A percentile compares a stretch with the other conserved stretches of the same genome.
Conservation (phyloP, 1,140 invertebrate species). For the Drosophila tsacasi region DNA sequence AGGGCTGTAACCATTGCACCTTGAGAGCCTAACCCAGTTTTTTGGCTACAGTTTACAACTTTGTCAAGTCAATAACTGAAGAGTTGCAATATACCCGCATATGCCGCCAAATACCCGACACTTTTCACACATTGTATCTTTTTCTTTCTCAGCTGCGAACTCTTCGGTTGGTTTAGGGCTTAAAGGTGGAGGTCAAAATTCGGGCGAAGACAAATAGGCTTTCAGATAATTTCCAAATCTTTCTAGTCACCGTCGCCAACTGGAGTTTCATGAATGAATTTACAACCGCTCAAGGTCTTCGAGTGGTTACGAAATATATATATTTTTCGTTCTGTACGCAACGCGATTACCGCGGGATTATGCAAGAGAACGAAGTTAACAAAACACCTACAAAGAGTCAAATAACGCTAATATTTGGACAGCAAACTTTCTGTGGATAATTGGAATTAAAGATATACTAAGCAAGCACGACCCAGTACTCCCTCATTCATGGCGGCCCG, state of each 20-base stretch:
- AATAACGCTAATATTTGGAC: slow-evolving; percentile 29
- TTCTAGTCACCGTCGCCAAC: slow-evolving; percentile 5
- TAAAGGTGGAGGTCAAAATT: slow-evolving; percentile 29
- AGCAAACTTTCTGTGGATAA: slow-evolving; percentile 62
- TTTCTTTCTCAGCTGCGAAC: slow-evolving; percentile 5
- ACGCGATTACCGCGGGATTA: slow-evolving; percentile 19
- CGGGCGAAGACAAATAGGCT: slow-evolving; percentile 32
- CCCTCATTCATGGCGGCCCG: slow-evolving; percentile 31
- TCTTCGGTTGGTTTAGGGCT: slow-evolving; percentile 23
- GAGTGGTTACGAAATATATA: slow-evolving; percentile 25
- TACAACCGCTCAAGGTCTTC: slow-evolving; percentile 40
- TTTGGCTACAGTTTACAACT: slow-evolving; percentile 56
- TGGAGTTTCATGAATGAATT: slow-evolving; percentile 58
- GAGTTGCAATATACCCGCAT: slow-evolving; percentile 73
- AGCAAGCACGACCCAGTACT: slow-evolving; percentile 42
- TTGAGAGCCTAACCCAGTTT: slow-evolving; percentile 67
- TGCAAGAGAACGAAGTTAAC: slow-evolving; percentile 24
- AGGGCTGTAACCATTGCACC: slow-evolving; percentile 12
- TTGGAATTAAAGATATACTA: slow-evolving; percentile 80
- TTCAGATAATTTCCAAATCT: slow-evolving; percentile 31
- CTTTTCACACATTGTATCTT: slow-evolving; percentile 67
- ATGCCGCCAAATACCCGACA: slow-evolving; percentile 38
- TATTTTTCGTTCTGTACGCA: slow-evolving; percentile 10
- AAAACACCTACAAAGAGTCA: slow-evolving; percentile 17
- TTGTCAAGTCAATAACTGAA: slow-evolving; percentile 58